These are phyloP conservation scores for Drosophila nr. medialis DNA, from an alignment of 2,888 invertebrate species.

Conservation along the genomic window DNA sequence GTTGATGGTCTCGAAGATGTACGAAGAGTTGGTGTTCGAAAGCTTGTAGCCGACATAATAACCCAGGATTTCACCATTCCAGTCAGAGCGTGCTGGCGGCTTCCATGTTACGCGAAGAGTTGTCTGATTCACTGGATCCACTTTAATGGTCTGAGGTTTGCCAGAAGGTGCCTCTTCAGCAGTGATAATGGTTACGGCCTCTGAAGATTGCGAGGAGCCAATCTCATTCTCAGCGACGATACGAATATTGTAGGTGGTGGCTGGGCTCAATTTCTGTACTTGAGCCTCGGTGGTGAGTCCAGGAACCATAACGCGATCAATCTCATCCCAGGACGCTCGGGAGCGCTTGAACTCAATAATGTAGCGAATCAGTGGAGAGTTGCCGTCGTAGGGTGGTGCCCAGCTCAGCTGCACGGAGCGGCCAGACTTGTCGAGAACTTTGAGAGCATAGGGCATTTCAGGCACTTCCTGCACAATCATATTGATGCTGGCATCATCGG, in stretches of 20 bases:
- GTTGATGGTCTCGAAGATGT: constrained; percentile 95
- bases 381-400: constrained; percentile 96
- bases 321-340: constrained; percentile 92
- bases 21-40: constrained; percentile 93
- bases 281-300: constrained; percentile 95
- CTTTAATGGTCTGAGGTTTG: constrained; percentile 92
- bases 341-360: constrained; percentile 96
- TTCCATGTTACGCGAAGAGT: constrained; percentile 95
- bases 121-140: constrained; percentile 94
- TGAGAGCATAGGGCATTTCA: constrained; percentile 94
- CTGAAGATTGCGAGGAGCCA: constrained; percentile 96
- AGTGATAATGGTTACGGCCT: constrained; percentile 96
- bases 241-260: constrained; percentile 96
- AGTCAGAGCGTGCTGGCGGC: constrained; percentile 94
- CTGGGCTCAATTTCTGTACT: constrained; percentile 94
- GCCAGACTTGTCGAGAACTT: constrained; percentile 96
- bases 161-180: constrained; percentile 96
- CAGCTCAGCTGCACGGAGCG: constrained; percentile 95
- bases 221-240: constrained; percentile 97
- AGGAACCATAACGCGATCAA: constrained; percentile 95
- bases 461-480: constrained; percentile 94
- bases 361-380: constrained; percentile 94
- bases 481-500: constrained; percentile 97
- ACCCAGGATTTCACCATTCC: constrained; percentile 96
- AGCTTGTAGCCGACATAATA: constrained; percentile 96